A percentile compares a stretch with the other conserved stretches of the same genome.
Conservation (phyloP, 2,888 invertebrate genomes). For the Synanthedon tipuliformis region DNA sequence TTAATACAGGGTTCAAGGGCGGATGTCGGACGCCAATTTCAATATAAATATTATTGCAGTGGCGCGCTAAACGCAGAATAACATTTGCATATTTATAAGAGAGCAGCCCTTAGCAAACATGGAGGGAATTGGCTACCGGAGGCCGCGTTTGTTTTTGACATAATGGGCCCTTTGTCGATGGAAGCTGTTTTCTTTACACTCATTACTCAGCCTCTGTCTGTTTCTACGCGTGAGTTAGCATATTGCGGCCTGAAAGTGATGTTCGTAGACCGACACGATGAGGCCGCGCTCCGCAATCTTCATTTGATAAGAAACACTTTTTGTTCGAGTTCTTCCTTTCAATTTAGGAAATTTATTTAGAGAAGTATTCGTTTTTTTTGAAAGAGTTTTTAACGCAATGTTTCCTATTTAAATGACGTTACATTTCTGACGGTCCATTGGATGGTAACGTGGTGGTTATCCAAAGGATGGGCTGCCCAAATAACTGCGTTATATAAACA, state of each 20-base stretch:
- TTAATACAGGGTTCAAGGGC: constrained; percentile 57
- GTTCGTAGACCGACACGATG: constrained; percentile 8
- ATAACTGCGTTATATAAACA: too few relatives aligned
- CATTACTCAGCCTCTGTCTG: constrained; percentile 30
- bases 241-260: constrained; percentile 18
- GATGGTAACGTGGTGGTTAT: too few relatives aligned
- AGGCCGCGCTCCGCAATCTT: background rate
- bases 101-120: constrained; percentile 58
- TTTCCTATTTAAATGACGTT: too few relatives aligned
- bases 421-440: too few relatives aligned
- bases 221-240: constrained; percentile 32
- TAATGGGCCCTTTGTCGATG: constrained; percentile 51
- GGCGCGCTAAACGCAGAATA: constrained; percentile 57
- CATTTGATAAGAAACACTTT: background rate
- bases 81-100: constrained; percentile 67
- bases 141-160: constrained; percentile 55
- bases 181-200: constrained; percentile 34
- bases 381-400: too few relatives aligned
- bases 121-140: constrained; percentile 45
- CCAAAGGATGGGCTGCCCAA: too few relatives aligned
- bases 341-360: background rate
- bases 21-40: constrained; percentile 41
- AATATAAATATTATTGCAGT: constrained; percentile 65
- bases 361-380: too few relatives aligned
- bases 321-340: background rate